phyloP scores from a whole-genome alignment of 2,888 invertebrate genomes.

The Incurvaria masculella region DNA sequence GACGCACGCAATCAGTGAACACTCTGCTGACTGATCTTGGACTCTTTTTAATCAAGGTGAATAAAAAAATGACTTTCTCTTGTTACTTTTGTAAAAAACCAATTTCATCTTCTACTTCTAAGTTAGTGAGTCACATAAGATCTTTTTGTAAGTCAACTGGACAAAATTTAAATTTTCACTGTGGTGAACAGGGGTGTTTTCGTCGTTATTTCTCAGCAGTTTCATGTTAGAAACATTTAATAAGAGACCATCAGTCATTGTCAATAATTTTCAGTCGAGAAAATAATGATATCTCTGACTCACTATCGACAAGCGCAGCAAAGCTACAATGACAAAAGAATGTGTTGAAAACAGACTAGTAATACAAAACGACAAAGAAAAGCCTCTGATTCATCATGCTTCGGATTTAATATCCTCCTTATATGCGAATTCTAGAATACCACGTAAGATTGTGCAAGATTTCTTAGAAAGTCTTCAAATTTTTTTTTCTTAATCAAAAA shows the following conservation, averaged over 20 bases:
- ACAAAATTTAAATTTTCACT: constrained; percentile 3
- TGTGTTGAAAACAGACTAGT: too few species aligned
- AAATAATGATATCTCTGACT: too few species aligned
- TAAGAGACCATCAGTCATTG: too few species aligned
- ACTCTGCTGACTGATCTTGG: constrained; percentile 1
- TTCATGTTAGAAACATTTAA: not conserved
- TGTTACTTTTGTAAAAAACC: constrained; percentile 5
- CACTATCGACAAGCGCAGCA: too few species aligned
- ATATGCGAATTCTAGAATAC: constrained; percentile 6
- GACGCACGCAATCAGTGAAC: constrained; percentile 1
- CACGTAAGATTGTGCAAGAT: constrained; percentile 5
- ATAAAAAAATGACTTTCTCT: too few species aligned
- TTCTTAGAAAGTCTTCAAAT: constrained; percentile 3
- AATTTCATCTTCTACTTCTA: not conserved
- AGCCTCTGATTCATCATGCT: constrained; percentile 4
- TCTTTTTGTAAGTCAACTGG: too few species aligned
- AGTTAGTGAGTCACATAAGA: constrained; percentile 4
- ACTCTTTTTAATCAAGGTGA: constrained; percentile 1
- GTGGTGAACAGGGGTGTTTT: not conserved
- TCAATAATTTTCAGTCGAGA: too few species aligned
- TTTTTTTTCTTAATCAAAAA: too few species aligned
- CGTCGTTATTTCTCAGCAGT: not conserved
- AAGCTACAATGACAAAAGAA: too few species aligned
- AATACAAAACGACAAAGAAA: too few species aligned
- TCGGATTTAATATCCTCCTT: constrained; percentile 2